Base-by-base conservation (phyloP, 2,113 vertebrate species). In the Oreochromis niloticus region DNA sequence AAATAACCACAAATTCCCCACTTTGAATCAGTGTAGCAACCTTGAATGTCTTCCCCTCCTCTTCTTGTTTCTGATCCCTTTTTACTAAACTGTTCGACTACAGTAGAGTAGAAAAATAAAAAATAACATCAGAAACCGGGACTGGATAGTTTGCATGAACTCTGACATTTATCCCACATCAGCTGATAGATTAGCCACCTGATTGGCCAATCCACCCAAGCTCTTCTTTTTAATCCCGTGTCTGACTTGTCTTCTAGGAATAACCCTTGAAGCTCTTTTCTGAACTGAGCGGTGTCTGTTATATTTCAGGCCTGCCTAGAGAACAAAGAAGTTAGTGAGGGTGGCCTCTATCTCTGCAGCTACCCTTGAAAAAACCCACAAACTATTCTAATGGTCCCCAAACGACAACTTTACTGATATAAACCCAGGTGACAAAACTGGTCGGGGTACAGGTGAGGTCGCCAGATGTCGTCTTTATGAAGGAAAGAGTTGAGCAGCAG, bases 221-320 rank as follows among this genome's bases (percentile, higher is more conserved):
- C n/a, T 71, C 12, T 24, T 71, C n/a, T 43, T 43, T 24, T 16
- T 71, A 27, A 46, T 73, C 3, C 41, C 2, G 0, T 19, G 24
- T 75, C 71, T 48, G 14, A 75, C 9, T 0, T 30, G 19, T 66
- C 61, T 13, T n/a, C 34, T 66, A 66, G 61, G 19, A 66, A n/a
- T 39, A 66, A 66, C n/a, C 61, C 17, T n/a, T 2, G 17, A 13
- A 39, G 4, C 3, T 39, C 0, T 39, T 39, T 39, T 66, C 61
- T 66, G 61, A 66, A 66, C 1, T 66, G 34, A 66, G 0, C 0
- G 19, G 6, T 66, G 32, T 39, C 34, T 66, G 61, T 66, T 39
- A 2, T n/a, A 39, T 66, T 0, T 39, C 36, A n/a, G 61, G 34
- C 4, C 0, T 39, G 17, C 61, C 34, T 1, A 0, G 27, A 11